Evolutionary conservation across 1,140 invertebrate genomes (phyloP).

Genomic region (Diploscapter pachys): DNA sequence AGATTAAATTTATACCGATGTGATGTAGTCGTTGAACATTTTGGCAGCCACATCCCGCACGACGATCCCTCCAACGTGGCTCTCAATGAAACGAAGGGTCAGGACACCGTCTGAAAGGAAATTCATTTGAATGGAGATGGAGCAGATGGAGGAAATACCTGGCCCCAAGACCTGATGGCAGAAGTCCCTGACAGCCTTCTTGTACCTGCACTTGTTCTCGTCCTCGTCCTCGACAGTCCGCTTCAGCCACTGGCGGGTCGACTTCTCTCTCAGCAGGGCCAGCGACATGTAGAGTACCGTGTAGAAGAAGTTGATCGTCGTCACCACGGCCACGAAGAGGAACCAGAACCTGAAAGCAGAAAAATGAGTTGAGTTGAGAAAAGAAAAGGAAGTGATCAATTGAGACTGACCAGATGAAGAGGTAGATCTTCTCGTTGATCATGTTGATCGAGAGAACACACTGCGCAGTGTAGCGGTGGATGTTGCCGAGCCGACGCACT

Average conservation of each 20-base stretch:
- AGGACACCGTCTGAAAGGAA: constrained; percentile 49
- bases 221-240: constrained; percentile 10
- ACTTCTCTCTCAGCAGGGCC: constrained; percentile 31
- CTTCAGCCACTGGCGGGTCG: constrained; percentile 1
- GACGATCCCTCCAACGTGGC: constrained; percentile 58
- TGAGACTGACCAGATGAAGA: constrained; percentile 50
- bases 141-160: constrained; percentile 19
- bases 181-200: constrained; percentile 38
- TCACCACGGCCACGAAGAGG: constrained; percentile 50
- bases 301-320: constrained; percentile 56
- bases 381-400: neutral
- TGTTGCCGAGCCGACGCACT: constrained; percentile 58
- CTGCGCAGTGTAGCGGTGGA: constrained; percentile 60
- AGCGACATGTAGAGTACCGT: constrained; percentile 38
- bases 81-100: constrained; percentile 54
- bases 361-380: too few relatives aligned
- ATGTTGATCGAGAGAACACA: constrained; percentile 60
- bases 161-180: constrained; percentile 46
- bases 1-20: too few relatives aligned
- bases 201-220: neutral
- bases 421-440: constrained; percentile 59
- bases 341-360: constrained; percentile 54
- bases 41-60: constrained; percentile 43
- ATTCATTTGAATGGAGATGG: neutral
- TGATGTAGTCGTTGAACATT: constrained; percentile 42